Percentiles rank a stretch among this genome's conserved stretches.
These are phyloP conservation scores for Pollachius pollachius DNA, from an alignment of 2,113 vertebrate species.

Conservation along the genomic window DNA sequence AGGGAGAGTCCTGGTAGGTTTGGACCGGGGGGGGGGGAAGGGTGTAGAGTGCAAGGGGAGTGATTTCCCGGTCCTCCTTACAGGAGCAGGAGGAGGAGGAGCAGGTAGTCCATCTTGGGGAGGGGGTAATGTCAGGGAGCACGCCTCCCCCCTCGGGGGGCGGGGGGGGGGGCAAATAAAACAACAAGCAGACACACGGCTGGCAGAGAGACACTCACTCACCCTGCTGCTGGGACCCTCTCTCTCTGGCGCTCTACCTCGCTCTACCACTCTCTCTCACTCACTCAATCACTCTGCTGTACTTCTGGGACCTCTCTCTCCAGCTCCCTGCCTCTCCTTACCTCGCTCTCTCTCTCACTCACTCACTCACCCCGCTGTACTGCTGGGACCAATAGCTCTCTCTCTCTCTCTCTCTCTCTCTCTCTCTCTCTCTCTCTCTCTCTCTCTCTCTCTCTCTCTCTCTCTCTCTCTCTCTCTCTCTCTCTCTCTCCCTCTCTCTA, in stretches of 20 bases:
- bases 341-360: conserved; percentile 53
- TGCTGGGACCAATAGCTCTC: conserved; percentile 79
- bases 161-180: background rate
- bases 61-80: conserved; percentile 94
- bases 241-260: no score
- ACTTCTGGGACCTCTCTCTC: conserved; percentile 83
- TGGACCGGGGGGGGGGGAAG: conserved; percentile 73
- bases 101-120: conserved; percentile 93
- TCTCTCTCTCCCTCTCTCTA: conserved; percentile 14
- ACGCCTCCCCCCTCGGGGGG: conserved; percentile 80
- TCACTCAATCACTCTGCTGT: no score
- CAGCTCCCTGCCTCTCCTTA: conserved; percentile 58
- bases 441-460: conserved; percentile 18
- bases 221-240: no score
- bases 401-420: conserved; percentile 45
- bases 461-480: conserved; percentile 14
- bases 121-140: conserved; percentile 87
- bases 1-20: conserved; percentile 81
- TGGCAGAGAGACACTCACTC: no score
- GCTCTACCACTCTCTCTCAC: no score
- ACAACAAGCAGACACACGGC: no score
- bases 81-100: conserved; percentile 89
- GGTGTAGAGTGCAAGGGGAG: no score
- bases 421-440: conserved; percentile 29
- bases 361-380: conserved; percentile 92